Percentiles rank a stretch among this genome's conserved stretches.
These are phyloP conservation scores for Caenorhabditis drosophilae DNA, from an alignment of 2,888 invertebrate species.

Conservation along the genomic window DNA sequence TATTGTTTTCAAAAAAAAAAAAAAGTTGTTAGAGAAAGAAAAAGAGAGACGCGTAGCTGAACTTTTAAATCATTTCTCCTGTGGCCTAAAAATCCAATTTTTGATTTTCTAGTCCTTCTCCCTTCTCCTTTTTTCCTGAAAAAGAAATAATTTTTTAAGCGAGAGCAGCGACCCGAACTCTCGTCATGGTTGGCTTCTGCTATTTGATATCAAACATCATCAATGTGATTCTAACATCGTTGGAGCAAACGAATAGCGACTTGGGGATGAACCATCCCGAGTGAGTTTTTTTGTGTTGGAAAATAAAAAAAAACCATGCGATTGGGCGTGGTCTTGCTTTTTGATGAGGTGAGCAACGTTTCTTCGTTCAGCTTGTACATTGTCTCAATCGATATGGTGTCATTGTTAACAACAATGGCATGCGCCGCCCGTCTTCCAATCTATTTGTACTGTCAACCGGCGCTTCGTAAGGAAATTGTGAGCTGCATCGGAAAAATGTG, in stretches of 20 bases:
- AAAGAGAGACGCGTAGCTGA: too few species aligned
- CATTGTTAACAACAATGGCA: conserved; percentile 61
- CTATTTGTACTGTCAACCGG: conserved; percentile 57
- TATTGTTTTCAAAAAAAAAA: too few species aligned
- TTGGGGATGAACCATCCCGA: conserved; percentile 28
- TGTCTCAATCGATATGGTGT: conserved; percentile 61
- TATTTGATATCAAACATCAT: conserved; percentile 66
- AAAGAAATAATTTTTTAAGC: too few species aligned
- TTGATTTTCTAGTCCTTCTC: too few species aligned
- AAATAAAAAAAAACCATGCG: not conserved
- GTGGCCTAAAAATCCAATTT: too few species aligned
- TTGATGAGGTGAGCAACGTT: not conserved
- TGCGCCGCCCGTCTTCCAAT: conserved; percentile 66
- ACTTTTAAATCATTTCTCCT: too few species aligned
- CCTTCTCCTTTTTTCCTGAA: too few species aligned
- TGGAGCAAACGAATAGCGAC: conserved; percentile 63
- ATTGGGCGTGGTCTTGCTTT: not conserved
- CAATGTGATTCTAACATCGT: conserved; percentile 60
- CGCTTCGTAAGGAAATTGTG: conserved; percentile 50
- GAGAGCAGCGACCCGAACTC: conserved; percentile 62
- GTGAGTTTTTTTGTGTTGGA: conserved; percentile 13
- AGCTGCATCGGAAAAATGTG: conserved; percentile 22
- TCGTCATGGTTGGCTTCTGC: conserved; percentile 64
- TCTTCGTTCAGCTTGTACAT: conserved; percentile 53
- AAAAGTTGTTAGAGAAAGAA: too few species aligned